These are phyloP conservation scores for Ceratina calcarata DNA, from an alignment of 1,140 invertebrate species.

Conservation along the genomic window DNA sequence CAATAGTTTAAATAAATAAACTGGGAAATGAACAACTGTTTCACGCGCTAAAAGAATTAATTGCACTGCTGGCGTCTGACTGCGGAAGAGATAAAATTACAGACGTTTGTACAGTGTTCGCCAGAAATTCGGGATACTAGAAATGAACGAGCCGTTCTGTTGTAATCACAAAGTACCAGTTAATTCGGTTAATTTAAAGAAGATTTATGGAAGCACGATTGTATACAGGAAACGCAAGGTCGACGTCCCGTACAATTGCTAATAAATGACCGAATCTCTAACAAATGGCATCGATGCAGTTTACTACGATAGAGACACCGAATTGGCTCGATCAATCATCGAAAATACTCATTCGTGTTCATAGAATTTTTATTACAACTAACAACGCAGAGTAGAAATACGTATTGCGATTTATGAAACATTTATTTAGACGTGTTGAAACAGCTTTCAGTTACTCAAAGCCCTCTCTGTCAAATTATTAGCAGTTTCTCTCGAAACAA, in stretches of 20 bases:
- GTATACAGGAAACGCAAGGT: constrained; percentile 9
- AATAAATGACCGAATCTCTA: constrained; percentile 17
- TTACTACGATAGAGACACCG: no score
- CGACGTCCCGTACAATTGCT: constrained; percentile 11
- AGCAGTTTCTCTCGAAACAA: not conserved
- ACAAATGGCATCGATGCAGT: not conserved
- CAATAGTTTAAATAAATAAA: no score
- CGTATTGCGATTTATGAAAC: not conserved
- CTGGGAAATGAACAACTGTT: not conserved
- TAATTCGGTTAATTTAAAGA: constrained; percentile 40
- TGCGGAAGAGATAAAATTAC: not conserved
- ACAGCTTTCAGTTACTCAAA: not conserved
- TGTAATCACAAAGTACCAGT: constrained; percentile 23
- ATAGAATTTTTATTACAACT: no score
- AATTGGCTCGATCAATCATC: no score
- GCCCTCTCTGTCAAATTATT: not conserved
- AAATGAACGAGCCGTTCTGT: constrained; percentile 12
- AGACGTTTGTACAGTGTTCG: not conserved
- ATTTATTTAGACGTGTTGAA: not conserved
- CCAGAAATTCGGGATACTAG: constrained; percentile 7
- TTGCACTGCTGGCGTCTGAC: not conserved
- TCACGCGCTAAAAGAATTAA: not conserved
- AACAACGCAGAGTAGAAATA: no score
- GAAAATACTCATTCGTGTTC: no score
- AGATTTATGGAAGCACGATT: constrained; percentile 19